A percentile compares a stretch with the other conserved stretches of the same genome.
These are phyloP conservation scores for Phoenicopterus ruber DNA, from an alignment of 2,113 vertebrate species.

Conservation along the genomic window DNA sequence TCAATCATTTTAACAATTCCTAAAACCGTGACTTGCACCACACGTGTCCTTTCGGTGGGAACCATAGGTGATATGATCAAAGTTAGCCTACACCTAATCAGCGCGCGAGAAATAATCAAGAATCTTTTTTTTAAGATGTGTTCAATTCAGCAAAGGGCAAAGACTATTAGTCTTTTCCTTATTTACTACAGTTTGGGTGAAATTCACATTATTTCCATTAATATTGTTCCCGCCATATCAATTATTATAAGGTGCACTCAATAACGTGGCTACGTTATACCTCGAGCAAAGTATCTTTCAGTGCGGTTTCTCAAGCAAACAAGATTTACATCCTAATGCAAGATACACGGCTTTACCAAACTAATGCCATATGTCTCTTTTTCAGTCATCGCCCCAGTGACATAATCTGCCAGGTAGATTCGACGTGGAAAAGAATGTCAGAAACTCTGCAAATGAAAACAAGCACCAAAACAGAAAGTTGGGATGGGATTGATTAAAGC, in stretches of 20 bases:
- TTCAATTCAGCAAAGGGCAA: slow-evolving; percentile 52
- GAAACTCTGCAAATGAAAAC: slow-evolving; percentile 16
- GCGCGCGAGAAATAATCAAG: not conserved
- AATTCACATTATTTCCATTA: slow-evolving; percentile 59
- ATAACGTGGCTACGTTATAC: not conserved
- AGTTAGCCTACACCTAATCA: slow-evolving; percentile 61
- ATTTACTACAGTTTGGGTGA: slow-evolving; percentile 43
- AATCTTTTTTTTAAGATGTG: slow-evolving; percentile 54
- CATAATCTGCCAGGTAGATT: not conserved
- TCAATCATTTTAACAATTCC: slow-evolving; percentile 54
- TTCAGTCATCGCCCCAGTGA: slow-evolving; percentile 23
- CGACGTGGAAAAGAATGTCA: not conserved
- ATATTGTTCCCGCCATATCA: not conserved
- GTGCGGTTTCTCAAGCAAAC: slow-evolving; percentile 46
- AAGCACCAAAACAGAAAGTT: slow-evolving; percentile 11
- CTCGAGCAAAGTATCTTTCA: slow-evolving; percentile 44
- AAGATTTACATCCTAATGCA: slow-evolving; percentile 43
- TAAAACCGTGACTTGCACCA: accelerated
- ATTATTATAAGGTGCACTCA: slow-evolving; percentile 55
- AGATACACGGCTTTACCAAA: slow-evolving; percentile 30
- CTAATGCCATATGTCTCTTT: slow-evolving; percentile 31
- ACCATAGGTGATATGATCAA: slow-evolving; percentile 43
- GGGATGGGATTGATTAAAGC: slow-evolving; percentile 51
- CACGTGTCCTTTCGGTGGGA: slow-evolving; percentile 25
- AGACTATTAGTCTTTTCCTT: slow-evolving; percentile 58